These are phyloP conservation scores for Hydroisotoma schaefferi DNA, from an alignment of 2,888 invertebrate species.

Conservation along the genomic window DNA sequence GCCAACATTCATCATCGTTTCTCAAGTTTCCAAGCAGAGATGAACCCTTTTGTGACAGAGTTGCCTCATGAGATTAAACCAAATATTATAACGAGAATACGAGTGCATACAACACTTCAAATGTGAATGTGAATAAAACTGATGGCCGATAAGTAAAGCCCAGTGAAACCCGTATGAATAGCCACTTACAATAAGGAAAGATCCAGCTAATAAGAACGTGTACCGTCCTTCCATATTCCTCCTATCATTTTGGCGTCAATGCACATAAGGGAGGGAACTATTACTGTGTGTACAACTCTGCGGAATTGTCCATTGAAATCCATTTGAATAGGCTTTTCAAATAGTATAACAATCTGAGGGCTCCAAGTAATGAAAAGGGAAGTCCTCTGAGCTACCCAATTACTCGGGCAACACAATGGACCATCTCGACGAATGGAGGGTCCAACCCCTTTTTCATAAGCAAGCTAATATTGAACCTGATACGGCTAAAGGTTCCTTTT, in stretches of 20 bases:
- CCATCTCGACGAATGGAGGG: constrained; percentile 40
- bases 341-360: constrained; percentile 37
- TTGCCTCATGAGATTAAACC: too few species aligned
- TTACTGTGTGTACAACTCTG: too few species aligned
- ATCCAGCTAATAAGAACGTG: constrained; percentile 1
- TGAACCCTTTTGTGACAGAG: neutral
- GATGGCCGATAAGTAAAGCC: neutral
- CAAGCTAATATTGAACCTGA: constrained; percentile 49
- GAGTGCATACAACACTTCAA: too few species aligned
- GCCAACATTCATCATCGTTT: too few species aligned
- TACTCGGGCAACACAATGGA: constrained; percentile 48
- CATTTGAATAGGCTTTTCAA: constrained; percentile 38
- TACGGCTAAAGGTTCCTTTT: constrained; percentile 41
- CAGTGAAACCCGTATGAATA: constrained; percentile 1
- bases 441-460: constrained; percentile 49
- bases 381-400: constrained; percentile 49
- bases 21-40: too few species aligned
- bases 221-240: too few species aligned
- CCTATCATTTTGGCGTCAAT: too few species aligned
- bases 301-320: constrained; percentile 31
- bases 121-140: too few species aligned
- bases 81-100: too few species aligned
- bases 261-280: too few species aligned
- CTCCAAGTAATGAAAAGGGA: constrained; percentile 45
- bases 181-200: constrained; percentile 7